Base-by-base conservation (phyloP, 1,140 invertebrate species). In the Teleopsis dalmanni region DNA sequence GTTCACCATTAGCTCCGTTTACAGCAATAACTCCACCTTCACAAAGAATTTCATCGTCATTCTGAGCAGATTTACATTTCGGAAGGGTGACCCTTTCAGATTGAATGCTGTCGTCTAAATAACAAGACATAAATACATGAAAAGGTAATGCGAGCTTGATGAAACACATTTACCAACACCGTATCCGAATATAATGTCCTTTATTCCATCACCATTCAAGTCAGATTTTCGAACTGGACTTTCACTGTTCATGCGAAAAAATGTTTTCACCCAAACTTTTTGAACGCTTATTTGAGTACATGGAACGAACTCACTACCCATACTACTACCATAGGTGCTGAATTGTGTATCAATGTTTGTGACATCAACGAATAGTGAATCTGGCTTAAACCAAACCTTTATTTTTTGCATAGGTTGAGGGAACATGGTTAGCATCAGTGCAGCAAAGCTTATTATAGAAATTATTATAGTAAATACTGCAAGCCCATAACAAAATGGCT, bases 171-270 rank as follows among this genome's bases (percentile, higher is more conserved):
- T 52, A 87, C 85, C 85, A 71, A 87, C 87, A 36, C 82, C 85
- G 69, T 85, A 91, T 52, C 87, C 87, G 37, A 91, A 73, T 42
- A 91, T 78, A 29, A 91, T 75, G 72, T 92, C 88, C 26, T 81
- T 73, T 18, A 86, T 59, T 23, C 76, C 79, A 73, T 92, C 88
- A 8, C 71, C 60, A 72, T 91, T 87, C 0, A 90, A 75, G 71
- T 91, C 86, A 21, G 81, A 70, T 37, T 81, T 74, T 53, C 84
- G 72, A 34, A 91, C 72, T 1, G 87, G 79, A 27, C 85, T 82
- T 72, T 91, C 87, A 8, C 86, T 85, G 26, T 80, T 80, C 11
- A 90, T 71, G 61, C 85, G 84, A 10, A 85, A 81, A 59, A 91
- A 77, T 34, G 81, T 81, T 50, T 75, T 74, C 0, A 75, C 77